These are phyloP conservation scores for Tryphoninae sp. DNA, from an alignment of 2,888 invertebrate genomes.

Conservation along the genomic window DNA sequence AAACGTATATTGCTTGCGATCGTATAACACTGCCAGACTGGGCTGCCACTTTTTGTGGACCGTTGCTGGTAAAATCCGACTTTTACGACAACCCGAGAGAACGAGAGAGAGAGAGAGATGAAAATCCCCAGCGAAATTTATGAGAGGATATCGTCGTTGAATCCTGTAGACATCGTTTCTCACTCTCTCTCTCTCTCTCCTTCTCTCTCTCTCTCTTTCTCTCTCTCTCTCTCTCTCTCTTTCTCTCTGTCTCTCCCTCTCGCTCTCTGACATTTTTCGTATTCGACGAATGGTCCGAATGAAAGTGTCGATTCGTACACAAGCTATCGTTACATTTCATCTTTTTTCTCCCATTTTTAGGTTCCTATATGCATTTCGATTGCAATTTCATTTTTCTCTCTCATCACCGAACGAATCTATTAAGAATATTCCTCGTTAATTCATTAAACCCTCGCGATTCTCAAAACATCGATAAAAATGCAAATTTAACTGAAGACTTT, in stretches of 20 bases:
- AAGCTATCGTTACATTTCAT: slow-evolving; percentile 38
- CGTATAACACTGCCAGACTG: slow-evolving; percentile 43
- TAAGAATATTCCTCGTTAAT: no score
- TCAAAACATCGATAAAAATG: slow-evolving; percentile 1
- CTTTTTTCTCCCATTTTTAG: slow-evolving; percentile 13
- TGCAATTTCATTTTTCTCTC: no score
- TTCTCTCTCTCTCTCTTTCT: not conserved
- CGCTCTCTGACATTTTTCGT: slow-evolving; percentile 38
- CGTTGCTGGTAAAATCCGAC: slow-evolving; percentile 37
- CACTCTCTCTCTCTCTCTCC: not conserved
- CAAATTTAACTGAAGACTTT: not conserved
- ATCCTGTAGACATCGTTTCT: slow-evolving; percentile 15
- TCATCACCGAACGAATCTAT: no score
- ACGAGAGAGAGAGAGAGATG: not conserved
- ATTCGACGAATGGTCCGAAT: slow-evolving; percentile 46
- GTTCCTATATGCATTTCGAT: not conserved
- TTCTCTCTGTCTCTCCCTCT: not conserved
- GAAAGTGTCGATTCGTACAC: slow-evolving; percentile 39
- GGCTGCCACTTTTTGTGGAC: slow-evolving; percentile 43
- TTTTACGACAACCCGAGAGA: slow-evolving; percentile 54
- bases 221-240: not conserved
- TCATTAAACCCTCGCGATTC: not conserved
- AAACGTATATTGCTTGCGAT: slow-evolving; percentile 14
- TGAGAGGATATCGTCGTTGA: slow-evolving; percentile 49
- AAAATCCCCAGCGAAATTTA: slow-evolving; percentile 52